Percentiles rank a stretch among this genome's conserved stretches.
phyloP scores from a whole-genome alignment of 2,797 vertebrate genomes.

The Helarctos malayanus region DNA sequence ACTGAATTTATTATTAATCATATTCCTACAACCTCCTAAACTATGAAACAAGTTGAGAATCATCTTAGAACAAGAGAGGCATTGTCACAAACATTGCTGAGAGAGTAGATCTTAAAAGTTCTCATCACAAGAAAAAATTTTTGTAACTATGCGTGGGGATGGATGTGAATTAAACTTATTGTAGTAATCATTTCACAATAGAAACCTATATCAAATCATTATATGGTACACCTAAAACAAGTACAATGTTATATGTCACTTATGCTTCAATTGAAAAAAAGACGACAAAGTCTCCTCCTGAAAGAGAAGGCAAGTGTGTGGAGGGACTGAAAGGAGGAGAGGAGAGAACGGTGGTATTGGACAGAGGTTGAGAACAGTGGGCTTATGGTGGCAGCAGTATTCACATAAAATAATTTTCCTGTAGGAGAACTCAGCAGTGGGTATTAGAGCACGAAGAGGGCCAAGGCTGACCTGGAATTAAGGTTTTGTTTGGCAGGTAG shows the following conservation, averaged over 20 bases:
- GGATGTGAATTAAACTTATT: neutral
- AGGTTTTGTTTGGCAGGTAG: neutral
- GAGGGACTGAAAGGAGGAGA: neutral
- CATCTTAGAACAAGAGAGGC: neutral
- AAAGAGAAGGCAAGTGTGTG: neutral
- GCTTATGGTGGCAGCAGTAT: neutral
- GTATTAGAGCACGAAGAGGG: neutral
- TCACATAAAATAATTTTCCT: neutral
- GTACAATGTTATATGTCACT: neutral
- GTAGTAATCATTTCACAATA: neutral
- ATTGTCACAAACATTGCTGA: neutral
- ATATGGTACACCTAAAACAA: neutral
- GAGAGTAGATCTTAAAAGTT: conserved; percentile 6
- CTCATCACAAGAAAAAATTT: neutral
- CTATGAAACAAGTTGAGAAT: neutral
- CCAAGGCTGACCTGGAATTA: neutral
- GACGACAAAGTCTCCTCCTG: neutral
- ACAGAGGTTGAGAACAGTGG: neutral
- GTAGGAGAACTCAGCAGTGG: neutral
- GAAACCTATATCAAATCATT: neutral
- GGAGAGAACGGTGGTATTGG: neutral
- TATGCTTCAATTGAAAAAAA: neutral
- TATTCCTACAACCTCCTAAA: conserved; percentile 3
- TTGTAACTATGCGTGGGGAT: neutral
- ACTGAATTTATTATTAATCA: neutral